Conservation (phyloP, 2,888 invertebrate species). For the Pasiphila rectangulata region DNA sequence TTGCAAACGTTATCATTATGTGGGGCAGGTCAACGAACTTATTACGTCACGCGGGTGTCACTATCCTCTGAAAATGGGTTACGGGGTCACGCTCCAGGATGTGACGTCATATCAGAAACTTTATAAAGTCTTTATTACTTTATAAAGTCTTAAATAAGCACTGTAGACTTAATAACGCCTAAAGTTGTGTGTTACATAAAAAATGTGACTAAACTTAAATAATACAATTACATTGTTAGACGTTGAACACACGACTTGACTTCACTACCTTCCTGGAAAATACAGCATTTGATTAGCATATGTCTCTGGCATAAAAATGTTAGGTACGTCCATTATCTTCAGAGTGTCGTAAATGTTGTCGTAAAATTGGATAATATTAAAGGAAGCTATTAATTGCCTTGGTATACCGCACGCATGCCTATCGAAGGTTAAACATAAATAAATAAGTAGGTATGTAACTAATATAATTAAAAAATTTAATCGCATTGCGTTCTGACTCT, state of each 20-base stretch:
- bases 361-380: too few relatives aligned
- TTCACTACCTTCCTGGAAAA: background rate
- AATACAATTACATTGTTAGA: background rate
- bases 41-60: constrained; percentile 17
- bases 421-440: too few relatives aligned
- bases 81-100: constrained; percentile 1
- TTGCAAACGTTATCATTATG: constrained; percentile 17
- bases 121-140: background rate
- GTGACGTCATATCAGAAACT: background rate
- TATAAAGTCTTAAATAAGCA: background rate
- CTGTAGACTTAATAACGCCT: background rate
- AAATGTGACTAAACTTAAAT: too few relatives aligned
- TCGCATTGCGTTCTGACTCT: too few relatives aligned
- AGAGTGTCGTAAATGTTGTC: too few relatives aligned
- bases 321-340: too few relatives aligned
- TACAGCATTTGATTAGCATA: background rate
- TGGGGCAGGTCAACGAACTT: constrained; percentile 17
- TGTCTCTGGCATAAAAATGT: too few relatives aligned
- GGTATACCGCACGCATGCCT: too few relatives aligned
- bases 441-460: too few relatives aligned
- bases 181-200: background rate
- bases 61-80: constrained; percentile 8
- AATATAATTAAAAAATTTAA: too few relatives aligned
- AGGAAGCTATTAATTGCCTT: too few relatives aligned
- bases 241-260: background rate